phyloP scores from a whole-genome alignment of 2,113 vertebrate species.

The Plecotus auritus region DNA sequence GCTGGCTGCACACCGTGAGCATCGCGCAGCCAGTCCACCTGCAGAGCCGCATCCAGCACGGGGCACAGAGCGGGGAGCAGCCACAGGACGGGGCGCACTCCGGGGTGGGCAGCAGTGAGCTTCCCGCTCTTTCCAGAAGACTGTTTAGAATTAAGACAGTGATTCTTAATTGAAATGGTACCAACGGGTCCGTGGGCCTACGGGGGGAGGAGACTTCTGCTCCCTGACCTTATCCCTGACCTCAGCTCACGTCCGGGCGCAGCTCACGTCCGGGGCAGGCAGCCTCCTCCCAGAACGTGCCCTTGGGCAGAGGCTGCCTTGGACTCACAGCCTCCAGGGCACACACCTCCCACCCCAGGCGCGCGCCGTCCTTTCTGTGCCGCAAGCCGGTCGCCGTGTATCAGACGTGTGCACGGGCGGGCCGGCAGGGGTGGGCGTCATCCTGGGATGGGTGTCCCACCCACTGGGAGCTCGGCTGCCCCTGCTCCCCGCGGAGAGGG shows the following conservation, averaged over 20 bases:
- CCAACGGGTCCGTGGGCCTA: fast-evolving
- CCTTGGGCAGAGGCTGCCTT: background rate
- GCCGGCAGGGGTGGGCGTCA: fast-evolving
- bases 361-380: fast-evolving
- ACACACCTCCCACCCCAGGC: fast-evolving
- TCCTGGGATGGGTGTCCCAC: background rate
- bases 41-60: too few species aligned
- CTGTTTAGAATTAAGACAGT: background rate
- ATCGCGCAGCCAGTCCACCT: fast-evolving
- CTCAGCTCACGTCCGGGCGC: too few species aligned
- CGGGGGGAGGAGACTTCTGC: background rate
- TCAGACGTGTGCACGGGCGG: too few species aligned
- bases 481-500: background rate
- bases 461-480: background rate
- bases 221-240: background rate
- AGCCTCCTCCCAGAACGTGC: too few species aligned
- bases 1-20: fast-evolving
- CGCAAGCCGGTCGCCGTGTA: too few species aligned
- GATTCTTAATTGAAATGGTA: background rate
- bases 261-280: too few species aligned
- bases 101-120: background rate
- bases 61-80: fast-evolving
- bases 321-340: background rate
- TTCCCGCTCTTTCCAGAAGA: fast-evolving
- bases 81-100: fast-evolving